Conservation (phyloP, 2,797 vertebrate genomes). For the Rousettus madagascariensis region DNA sequence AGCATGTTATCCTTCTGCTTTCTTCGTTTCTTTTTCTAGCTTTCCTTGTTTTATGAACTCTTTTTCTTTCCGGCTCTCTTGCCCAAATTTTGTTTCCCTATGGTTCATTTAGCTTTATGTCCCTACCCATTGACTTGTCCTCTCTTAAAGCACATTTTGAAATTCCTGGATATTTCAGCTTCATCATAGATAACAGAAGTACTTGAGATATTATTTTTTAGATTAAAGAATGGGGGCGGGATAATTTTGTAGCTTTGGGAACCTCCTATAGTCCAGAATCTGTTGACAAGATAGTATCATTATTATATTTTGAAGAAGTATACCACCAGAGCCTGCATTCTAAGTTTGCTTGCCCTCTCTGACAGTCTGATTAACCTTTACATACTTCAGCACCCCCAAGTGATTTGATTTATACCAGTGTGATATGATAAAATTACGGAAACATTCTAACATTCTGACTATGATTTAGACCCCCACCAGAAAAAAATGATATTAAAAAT, state of each 20-base stretch:
- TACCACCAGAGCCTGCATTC: background rate
- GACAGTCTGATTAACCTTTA: background rate
- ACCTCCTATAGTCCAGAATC: background rate
- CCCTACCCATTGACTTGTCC: background rate
- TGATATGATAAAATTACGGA: background rate
- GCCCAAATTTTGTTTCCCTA: background rate
- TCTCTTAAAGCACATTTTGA: conserved; percentile 49
- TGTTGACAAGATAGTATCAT: background rate
- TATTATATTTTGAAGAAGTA: background rate
- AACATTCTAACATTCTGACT: conserved; percentile 1
- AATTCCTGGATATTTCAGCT: conserved; percentile 7
- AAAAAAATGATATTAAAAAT: conserved; percentile 14
- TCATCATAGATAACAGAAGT: background rate
- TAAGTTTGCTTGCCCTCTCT: background rate
- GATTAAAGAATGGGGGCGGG: background rate
- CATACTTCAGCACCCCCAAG: background rate
- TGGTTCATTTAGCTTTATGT: background rate
- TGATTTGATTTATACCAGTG: background rate
- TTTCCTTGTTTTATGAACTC: background rate
- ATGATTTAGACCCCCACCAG: background rate
- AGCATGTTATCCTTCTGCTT: background rate
- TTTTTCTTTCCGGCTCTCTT: background rate
- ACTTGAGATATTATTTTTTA: background rate
- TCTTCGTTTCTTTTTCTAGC: background rate
- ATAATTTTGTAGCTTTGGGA: background rate